phyloP scores from a whole-genome alignment of 1,140 invertebrate species.

The Neuroterus valhalla region DNA sequence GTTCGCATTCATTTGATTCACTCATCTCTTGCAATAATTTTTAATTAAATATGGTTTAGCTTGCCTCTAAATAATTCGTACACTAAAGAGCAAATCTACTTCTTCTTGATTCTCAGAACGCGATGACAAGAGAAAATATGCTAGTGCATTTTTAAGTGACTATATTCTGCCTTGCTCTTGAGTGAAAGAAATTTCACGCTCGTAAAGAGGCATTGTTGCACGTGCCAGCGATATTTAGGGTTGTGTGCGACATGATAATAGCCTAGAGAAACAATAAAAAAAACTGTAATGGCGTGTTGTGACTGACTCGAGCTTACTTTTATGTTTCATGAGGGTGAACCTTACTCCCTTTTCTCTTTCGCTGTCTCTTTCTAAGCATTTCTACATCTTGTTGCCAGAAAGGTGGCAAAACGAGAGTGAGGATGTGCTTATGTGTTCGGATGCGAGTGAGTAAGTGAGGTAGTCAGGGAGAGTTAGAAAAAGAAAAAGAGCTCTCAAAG shows the following conservation, averaged over 20 bases:
- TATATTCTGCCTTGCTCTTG: not conserved
- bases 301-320: constrained; percentile 68
- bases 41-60: too few species aligned
- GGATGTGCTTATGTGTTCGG: not conserved
- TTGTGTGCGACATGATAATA: constrained; percentile 15
- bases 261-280: constrained; percentile 21
- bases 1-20: too few species aligned
- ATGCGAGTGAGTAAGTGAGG: constrained; percentile 20
- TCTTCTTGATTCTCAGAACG: too few species aligned
- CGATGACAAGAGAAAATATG: too few species aligned
- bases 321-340: constrained; percentile 58
- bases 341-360: not conserved
- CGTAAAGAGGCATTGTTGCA: not conserved
- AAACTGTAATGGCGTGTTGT: constrained; percentile 68
- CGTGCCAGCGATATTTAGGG: not conserved
- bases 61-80: too few species aligned
- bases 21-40: too few species aligned
- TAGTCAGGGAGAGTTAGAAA: constrained; percentile 39
- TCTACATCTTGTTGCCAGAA: constrained; percentile 3
- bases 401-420: constrained; percentile 7
- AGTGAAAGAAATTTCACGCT: not conserved
- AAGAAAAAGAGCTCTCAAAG: constrained; percentile 41
- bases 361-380: constrained; percentile 15
- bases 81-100: too few species aligned
- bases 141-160: too few species aligned